Conservation (phyloP, 2,888 invertebrate species). For the Harpagoxenus sublaevis region DNA sequence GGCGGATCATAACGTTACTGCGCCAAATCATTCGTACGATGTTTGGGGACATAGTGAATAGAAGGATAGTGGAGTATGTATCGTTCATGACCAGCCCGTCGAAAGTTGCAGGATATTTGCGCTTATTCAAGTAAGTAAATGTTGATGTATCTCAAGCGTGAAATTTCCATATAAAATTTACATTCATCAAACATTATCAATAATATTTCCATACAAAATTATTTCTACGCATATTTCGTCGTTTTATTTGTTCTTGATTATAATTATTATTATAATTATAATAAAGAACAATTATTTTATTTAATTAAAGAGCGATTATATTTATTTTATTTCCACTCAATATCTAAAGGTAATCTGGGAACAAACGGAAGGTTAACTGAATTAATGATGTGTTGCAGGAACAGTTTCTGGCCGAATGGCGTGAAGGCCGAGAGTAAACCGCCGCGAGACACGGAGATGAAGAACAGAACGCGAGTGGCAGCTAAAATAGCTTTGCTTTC, state of each 20-base stretch:
- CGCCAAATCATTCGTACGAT: constrained; percentile 93
- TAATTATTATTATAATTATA: no score
- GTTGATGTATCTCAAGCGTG: neutral
- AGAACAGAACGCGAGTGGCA: constrained; percentile 93
- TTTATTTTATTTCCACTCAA: neutral
- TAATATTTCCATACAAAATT: constrained; percentile 23
- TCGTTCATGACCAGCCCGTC: constrained; percentile 95
- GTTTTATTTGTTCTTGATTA: neutral
- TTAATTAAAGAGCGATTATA: neutral
- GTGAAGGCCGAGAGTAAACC: constrained; percentile 87
- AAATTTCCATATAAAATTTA: neutral
- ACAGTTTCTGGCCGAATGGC: constrained; percentile 89
- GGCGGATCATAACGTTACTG: constrained; percentile 91
- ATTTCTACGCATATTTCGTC: neutral
- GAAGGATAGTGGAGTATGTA: constrained; percentile 95
- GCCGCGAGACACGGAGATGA: constrained; percentile 88
- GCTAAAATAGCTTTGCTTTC: constrained; percentile 95
- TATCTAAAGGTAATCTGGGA: neutral
- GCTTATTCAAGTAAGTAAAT: constrained; percentile 92
- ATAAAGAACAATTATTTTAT: no score
- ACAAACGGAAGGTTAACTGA: neutral
- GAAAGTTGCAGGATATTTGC: constrained; percentile 95
- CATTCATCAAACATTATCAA: neutral
- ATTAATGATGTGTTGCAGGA: constrained; percentile 81
- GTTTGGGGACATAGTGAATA: constrained; percentile 94